phyloP scores from a whole-genome alignment of 2,888 invertebrate species.

The Oasisia sp. region DNA sequence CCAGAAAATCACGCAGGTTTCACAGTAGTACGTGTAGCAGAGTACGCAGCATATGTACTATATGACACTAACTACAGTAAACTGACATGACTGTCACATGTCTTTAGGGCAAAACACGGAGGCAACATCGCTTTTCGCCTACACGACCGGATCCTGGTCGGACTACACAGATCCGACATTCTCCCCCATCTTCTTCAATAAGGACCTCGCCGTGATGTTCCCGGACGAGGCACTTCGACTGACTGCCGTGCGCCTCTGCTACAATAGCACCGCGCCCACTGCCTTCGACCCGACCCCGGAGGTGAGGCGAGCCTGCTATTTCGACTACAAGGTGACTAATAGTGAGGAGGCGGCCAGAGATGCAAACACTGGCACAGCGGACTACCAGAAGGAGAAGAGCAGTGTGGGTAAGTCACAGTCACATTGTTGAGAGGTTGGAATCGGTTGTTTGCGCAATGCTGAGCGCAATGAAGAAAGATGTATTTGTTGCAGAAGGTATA shows the following conservation, averaged over 20 bases:
- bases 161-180: constrained; percentile 38
- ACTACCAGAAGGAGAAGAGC: constrained; percentile 33
- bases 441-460: background rate
- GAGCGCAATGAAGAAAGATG: too few relatives aligned
- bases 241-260: constrained; percentile 40
- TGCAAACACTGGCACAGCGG: constrained; percentile 35
- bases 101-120: constrained; percentile 41
- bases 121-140: constrained; percentile 41
- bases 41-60: background rate
- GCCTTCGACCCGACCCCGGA: constrained; percentile 41
- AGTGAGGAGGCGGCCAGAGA: constrained; percentile 37
- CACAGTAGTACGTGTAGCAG: too few relatives aligned
- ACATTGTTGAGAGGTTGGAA: background rate
- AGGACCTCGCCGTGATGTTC: constrained; percentile 46
- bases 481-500: too few relatives aligned
- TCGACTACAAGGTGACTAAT: constrained; percentile 44
- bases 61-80: too few relatives aligned
- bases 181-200: constrained; percentile 45
- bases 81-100: too few relatives aligned
- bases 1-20: background rate
- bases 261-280: background rate
- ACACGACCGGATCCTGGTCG: constrained; percentile 34
- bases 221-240: constrained; percentile 36
- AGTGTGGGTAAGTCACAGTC: constrained; percentile 36
- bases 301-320: constrained; percentile 44